Evolutionary conservation across 2,113 vertebrate species (phyloP).

Genomic region (Pungitius pungitius): DNA sequence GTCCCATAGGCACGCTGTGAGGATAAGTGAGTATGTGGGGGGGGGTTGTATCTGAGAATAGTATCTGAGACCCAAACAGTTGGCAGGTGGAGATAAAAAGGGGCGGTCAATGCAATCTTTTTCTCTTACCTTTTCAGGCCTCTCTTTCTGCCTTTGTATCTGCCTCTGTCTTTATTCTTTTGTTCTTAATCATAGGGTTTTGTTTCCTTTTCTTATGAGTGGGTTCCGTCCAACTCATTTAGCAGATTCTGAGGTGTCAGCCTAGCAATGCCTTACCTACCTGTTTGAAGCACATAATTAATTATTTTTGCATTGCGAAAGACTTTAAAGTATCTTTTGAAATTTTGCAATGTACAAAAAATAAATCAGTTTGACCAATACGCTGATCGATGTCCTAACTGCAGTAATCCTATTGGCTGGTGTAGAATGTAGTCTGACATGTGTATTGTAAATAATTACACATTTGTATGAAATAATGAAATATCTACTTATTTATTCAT

Average conservation of each 20-base stretch:
- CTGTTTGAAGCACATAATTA: not conserved
- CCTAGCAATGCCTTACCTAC: not conserved
- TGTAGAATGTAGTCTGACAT: not conserved
- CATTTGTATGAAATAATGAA: not conserved
- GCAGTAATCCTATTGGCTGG: not conserved
- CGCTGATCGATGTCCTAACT: not conserved
- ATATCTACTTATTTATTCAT: not conserved
- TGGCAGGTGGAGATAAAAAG: constrained; percentile 25
- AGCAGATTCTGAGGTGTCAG: not conserved
- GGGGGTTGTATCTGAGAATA: not conserved
- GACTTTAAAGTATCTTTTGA: not conserved
- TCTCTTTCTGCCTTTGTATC: not conserved
- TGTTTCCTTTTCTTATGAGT: not conserved
- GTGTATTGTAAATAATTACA: not conserved
- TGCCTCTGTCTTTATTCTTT: not conserved
- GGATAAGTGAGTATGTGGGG: constrained; percentile 12
- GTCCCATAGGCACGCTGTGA: not conserved
- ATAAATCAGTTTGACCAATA: not conserved
- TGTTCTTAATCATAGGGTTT: not conserved
- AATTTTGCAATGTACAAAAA: not conserved
- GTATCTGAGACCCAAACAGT: constrained; percentile 33
- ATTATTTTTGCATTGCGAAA: not conserved
- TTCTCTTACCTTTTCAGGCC: not conserved
- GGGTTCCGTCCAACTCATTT: not conserved
- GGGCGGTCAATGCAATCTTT: not conserved